phyloP scores from a whole-genome alignment of 2,113 vertebrate species.

The Amphiprion percula region DNA sequence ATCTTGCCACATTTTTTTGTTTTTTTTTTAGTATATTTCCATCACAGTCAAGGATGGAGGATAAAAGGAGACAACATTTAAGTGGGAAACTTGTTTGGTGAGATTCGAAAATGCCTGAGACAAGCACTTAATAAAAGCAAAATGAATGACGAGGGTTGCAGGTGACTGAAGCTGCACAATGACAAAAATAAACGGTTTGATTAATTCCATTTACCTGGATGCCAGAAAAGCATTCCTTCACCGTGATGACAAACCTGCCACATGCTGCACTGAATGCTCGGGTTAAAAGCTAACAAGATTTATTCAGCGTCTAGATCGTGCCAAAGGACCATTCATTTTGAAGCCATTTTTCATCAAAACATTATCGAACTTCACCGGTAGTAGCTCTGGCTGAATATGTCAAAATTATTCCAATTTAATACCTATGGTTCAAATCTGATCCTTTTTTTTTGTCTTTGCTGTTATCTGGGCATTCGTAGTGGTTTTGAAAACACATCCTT shows the following conservation, averaged over 20 bases:
- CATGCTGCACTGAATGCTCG: neutral
- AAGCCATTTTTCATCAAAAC: constrained; percentile 19
- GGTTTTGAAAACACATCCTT: constrained; percentile 38
- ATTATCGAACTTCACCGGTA: constrained; percentile 16
- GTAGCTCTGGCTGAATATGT: neutral
- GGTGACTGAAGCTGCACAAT: constrained; percentile 13
- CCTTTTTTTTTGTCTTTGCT: constrained; percentile 25
- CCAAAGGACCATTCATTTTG: constrained; percentile 26
- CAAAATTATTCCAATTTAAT: constrained; percentile 22
- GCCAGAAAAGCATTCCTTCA: constrained; percentile 15
- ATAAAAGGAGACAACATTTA: constrained; percentile 37
- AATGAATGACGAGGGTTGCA: constrained; percentile 26
- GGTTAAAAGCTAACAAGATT: constrained; percentile 29
- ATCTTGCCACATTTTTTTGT: constrained; percentile 8
- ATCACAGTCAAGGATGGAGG: constrained; percentile 49
- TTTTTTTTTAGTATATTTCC: neutral
- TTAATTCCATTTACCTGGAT: constrained; percentile 15
- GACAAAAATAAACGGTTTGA: constrained; percentile 18
- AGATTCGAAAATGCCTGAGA: neutral
- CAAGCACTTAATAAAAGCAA: constrained; percentile 16
- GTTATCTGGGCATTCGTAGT: constrained; percentile 25
- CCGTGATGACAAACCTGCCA: constrained; percentile 20
- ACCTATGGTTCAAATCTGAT: constrained; percentile 22
- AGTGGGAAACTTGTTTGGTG: constrained; percentile 28
- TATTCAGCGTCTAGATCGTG: constrained; percentile 9